Evolutionary conservation across 1,140 invertebrate species (phyloP).

Genomic region (Cherax destructor): DNA sequence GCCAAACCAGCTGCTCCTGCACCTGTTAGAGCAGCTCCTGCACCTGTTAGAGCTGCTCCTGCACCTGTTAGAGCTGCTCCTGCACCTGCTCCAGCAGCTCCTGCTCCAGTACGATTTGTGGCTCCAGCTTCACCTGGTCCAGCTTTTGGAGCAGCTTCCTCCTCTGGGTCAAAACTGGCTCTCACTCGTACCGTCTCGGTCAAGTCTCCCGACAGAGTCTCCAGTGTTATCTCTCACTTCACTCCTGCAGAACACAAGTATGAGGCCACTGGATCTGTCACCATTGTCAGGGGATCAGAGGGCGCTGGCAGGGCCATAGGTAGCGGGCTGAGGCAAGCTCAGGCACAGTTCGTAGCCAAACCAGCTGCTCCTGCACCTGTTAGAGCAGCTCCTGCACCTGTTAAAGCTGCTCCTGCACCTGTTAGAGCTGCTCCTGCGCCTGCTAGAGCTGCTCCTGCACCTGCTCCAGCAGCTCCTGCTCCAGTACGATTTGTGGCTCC

Average conservation of each 20-base stretch:
- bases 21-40: constrained; percentile 7
- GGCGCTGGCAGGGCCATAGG: background rate
- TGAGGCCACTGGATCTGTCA: constrained; percentile 59
- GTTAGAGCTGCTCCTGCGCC: background rate
- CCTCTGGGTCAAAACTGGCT: background rate
- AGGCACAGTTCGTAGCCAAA: background rate
- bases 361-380: background rate
- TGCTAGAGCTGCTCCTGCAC: background rate
- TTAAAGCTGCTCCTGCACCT: constrained; percentile 14
- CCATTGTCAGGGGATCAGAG: constrained; percentile 23
- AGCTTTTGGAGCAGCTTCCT: background rate
- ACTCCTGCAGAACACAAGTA: constrained; percentile 63
- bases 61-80: background rate
- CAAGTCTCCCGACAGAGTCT: constrained; percentile 58
- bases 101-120: constrained; percentile 14
- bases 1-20: constrained; percentile 24
- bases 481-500: constrained; percentile 6
- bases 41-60: background rate
- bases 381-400: background rate
- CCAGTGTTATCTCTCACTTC: constrained; percentile 61
- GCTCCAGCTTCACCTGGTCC: background rate
- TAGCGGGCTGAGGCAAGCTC: background rate
- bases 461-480: background rate
- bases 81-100: background rate
- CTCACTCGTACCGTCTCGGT: constrained; percentile 56